phyloP scores from a whole-genome alignment of 1,140 invertebrate genomes.

The Drosophila murphyi region DNA sequence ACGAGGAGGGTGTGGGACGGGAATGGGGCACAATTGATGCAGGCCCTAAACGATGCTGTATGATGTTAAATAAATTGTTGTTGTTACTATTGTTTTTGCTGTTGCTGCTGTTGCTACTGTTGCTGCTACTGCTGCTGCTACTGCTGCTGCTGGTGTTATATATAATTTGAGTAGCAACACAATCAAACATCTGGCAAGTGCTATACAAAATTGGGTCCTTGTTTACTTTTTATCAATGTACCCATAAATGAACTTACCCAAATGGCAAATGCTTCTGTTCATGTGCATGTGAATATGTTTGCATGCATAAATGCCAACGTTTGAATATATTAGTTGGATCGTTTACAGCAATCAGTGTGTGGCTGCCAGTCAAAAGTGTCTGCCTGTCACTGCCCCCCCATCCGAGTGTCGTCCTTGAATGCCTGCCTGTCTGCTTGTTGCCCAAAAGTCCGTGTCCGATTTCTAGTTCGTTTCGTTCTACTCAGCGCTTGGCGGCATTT shows the following conservation, averaged over 20 bases:
- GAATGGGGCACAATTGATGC: slow-evolving; percentile 15
- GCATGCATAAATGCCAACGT: slow-evolving; percentile 55
- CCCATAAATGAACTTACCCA: slow-evolving; percentile 46
- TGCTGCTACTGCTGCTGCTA: slow-evolving; percentile 14
- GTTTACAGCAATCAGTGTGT: slow-evolving; percentile 62
- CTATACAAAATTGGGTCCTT: slow-evolving; percentile 57
- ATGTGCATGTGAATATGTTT: slow-evolving; percentile 46
- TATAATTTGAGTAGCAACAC: slow-evolving; percentile 54
- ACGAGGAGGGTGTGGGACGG: too few relatives aligned
- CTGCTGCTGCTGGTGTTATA: slow-evolving; percentile 38
- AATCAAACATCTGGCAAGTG: slow-evolving; percentile 63
- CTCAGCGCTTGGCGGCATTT: slow-evolving; percentile 36
- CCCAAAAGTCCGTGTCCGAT: slow-evolving; percentile 26
- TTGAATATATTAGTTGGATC: slow-evolving; percentile 67
- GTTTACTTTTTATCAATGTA: slow-evolving; percentile 56
- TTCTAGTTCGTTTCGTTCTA: slow-evolving; percentile 43
- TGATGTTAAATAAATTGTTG: slow-evolving; percentile 37
- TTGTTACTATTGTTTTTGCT: slow-evolving; percentile 6
- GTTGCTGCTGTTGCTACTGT: slow-evolving; percentile 20
- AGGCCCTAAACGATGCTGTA: slow-evolving; percentile 53
- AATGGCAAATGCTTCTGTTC: slow-evolving; percentile 25
- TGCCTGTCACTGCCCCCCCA: slow-evolving; percentile 3
- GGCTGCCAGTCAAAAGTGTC: slow-evolving; percentile 48
- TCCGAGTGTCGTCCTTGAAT: slow-evolving; percentile 14
- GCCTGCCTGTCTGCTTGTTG: slow-evolving; percentile 10